Evolutionary conservation across 2,113 vertebrate genomes (phyloP), one percentile per base, ranked within the genome.

Genomic region (Echinops telfairi): DNA sequence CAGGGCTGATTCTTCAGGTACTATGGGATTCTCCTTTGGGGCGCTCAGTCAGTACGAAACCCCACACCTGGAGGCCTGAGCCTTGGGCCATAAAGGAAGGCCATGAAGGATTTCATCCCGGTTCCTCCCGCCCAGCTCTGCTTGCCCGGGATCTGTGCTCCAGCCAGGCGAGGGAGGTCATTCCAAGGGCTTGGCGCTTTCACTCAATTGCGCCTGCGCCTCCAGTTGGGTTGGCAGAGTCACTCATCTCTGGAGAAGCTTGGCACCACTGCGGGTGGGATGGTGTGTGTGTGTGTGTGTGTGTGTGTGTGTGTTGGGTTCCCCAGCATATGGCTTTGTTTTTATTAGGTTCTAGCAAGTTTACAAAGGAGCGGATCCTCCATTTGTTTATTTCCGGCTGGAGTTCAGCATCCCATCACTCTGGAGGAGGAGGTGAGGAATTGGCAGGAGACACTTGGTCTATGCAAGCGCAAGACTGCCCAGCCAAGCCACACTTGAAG

Each of bases 311-410:
- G n/a, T n/a, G n/a, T 85, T 75, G 47, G 90, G 77, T 53, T 90
- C 94, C 92, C 90, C 16, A 89, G 89, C 84, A 80, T 82, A 84
- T 96, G 96, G 91, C 83, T 95, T 87, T 93, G 80, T 91, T 91
- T 92, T 95, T 89, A 88, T 92, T 95, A 91, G 81, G 75, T 97
- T 95, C 95, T 95, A 80, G 95, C 94, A 95, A 85, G 90, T 88
- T 89, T 93, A 90, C 81, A 93, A 95, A 96, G 89, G 79, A 86
- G 53, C 94, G 95, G 93, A 97, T 91, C 60, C 92, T 47, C 40
- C 86, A 92, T 82, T 62, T 90, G 86, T 89, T 96, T 89, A 68
- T 47, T 93, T 84, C 0, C 0, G 88, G 95, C 94, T 96, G 95
- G 70, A 88, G n/a, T 96, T 96, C 88, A 95, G 95, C 95, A 92